Evolutionary conservation across 2,888 invertebrate species (phyloP), one percentile per base, ranked within the genome.

Genomic region (Boloria selene): DNA sequence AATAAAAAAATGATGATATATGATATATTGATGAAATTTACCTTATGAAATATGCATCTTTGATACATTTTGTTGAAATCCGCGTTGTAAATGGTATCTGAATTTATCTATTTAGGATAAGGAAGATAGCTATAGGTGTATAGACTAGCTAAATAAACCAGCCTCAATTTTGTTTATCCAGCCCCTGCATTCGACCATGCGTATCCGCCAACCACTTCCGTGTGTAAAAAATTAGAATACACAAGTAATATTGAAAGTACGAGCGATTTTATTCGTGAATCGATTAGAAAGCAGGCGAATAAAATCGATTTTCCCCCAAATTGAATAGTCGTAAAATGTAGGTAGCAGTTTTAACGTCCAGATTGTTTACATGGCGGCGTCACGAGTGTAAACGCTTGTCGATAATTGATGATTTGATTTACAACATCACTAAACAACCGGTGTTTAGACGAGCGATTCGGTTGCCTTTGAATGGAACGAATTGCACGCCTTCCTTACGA

Each of bases 371-470:
- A 87, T 78, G 87, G 90, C 88, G 92, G 91, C 90, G 88, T 90
- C 86, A 84, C 88, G 84, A 87, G 90, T 86, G 89, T 92, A 91
- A 91, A 92, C 92, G 87, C 82, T 87, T 87, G 88, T 88, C 90
- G 88, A 90, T 91, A 92, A 91, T 92, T 91, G 92, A 91, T 89
- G 90, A 91, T 89, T 90, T 92, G 92, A 92, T 92, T 91, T 91
- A 91, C 89, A 89, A 83, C 90, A 86, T 87, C 85, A 89, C 90
- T 87, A 91, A 91, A 92, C 90, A 89, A 87, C 87, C 88, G 87
- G 88, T 90, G 90, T 91, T 91, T 90, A 84, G 90, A 84, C 79
- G 85, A 86, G 79, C 82, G 82, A 81, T 82, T 80, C 83, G 82
- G 79, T 79, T 73, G 84, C 83, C 85, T 87, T 87, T 89, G 85